Evolutionary conservation across 37 sponge, comb jelly and placozoan genomes (phyloP).

Genomic region (Crambe crambe): DNA sequence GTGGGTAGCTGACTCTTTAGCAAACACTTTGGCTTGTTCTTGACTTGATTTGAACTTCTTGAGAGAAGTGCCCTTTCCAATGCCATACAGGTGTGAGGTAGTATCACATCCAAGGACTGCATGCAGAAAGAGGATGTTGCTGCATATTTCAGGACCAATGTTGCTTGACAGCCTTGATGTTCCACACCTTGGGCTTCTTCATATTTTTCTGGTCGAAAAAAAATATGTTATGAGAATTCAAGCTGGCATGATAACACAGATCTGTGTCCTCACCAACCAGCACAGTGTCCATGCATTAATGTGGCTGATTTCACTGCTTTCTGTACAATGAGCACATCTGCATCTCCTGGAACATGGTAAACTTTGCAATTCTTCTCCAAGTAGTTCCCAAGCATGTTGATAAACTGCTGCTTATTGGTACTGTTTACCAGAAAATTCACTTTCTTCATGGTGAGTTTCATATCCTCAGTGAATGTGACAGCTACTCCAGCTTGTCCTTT

Average conservation of each 20-base stretch:
- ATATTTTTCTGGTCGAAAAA: constrained; percentile 8
- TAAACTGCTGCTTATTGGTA: constrained; percentile 17
- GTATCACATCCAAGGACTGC: too few species aligned
- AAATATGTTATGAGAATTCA: neutral
- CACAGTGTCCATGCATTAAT: constrained; percentile 3
- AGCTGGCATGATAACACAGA: constrained; percentile 8
- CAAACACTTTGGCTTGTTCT: too few species aligned
- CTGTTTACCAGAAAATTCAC: neutral
- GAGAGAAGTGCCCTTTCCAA: too few species aligned
- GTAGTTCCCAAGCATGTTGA: constrained; percentile 18
- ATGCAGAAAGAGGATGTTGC: constrained; percentile 48
- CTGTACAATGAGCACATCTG: too few species aligned
- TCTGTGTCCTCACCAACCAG: too few species aligned
- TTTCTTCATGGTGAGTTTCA: constrained; percentile 1
- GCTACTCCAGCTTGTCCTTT: too few species aligned
- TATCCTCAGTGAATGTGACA: too few species aligned
- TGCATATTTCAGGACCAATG: constrained; percentile 35
- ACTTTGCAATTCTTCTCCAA: constrained; percentile 23
- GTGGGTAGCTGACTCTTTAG: too few species aligned
- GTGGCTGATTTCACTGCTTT: constrained; percentile 12
- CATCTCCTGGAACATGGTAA: constrained; percentile 21
- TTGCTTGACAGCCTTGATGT: neutral
- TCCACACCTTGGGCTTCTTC: too few species aligned
- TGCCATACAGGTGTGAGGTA: too few species aligned
- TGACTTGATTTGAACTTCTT: too few species aligned